phyloP scores from a whole-genome alignment of 2,113 vertebrate species.

The Dasyprocta punctata region DNA sequence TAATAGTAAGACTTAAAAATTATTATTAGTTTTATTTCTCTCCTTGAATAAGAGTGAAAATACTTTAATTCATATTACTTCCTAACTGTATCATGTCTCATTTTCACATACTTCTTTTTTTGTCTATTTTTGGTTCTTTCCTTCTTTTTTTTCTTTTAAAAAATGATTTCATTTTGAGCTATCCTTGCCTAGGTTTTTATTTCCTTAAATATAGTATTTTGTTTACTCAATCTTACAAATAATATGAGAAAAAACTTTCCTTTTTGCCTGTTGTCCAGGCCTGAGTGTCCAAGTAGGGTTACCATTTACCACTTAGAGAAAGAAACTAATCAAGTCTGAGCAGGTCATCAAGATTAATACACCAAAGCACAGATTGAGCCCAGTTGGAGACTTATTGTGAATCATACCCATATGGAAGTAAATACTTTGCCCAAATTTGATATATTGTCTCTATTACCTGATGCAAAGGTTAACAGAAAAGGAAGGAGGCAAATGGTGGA shows the following conservation, averaged over 20 bases:
- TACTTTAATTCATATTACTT: neutral
- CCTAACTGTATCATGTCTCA: neutral
- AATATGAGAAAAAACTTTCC: neutral
- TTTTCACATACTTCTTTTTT: neutral
- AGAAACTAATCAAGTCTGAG: neutral
- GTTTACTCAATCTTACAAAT: neutral
- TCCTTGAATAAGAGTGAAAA: neutral
- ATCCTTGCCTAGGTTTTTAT: neutral
- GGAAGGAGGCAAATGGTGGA: neutral
- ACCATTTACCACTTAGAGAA: neutral
- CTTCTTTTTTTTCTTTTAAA: neutral
- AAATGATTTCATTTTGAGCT: neutral
- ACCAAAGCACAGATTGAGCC: neutral
- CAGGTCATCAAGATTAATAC: neutral
- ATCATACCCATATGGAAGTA: neutral
- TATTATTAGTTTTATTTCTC: conserved; percentile 5
- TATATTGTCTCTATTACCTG: neutral
- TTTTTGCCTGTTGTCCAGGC: neutral
- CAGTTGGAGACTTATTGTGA: neutral
- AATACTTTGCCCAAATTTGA: neutral
- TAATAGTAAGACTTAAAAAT: neutral
- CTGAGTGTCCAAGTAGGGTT: too few relatives aligned
- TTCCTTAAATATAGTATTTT: neutral
- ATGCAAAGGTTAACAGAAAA: neutral
- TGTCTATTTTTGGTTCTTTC: neutral